phyloP scores from a whole-genome alignment of 2,113 vertebrate genomes.

The Bufo gargarizans region DNA sequence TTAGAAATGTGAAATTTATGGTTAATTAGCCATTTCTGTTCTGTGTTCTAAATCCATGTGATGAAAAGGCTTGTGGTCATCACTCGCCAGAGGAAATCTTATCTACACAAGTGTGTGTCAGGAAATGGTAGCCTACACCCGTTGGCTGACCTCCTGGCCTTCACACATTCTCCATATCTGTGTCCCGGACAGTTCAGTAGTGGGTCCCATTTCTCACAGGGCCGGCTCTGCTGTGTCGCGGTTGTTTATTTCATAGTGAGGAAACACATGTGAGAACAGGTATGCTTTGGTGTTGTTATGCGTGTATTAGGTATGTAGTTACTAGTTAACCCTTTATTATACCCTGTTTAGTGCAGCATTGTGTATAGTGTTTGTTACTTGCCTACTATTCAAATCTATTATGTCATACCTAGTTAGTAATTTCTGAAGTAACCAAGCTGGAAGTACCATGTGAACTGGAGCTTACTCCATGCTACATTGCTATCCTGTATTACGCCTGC shows the following conservation, averaged over 20 bases:
- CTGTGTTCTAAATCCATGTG: not conserved
- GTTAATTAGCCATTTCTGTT: too few relatives aligned
- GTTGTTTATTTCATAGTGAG: not conserved
- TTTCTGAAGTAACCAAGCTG: not conserved
- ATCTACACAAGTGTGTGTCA: conserved; percentile 1
- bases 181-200: not conserved
- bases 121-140: conserved; percentile 15
- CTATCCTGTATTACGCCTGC: too few relatives aligned
- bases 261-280: not conserved
- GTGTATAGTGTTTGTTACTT: too few relatives aligned
- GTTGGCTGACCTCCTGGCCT: not conserved
- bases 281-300: not conserved
- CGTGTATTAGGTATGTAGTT: not conserved
- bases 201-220: not conserved
- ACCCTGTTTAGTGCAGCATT: not conserved
- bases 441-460: not conserved
- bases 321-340: not conserved
- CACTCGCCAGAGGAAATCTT: conserved; percentile 1
- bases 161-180: not conserved
- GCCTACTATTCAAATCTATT: not conserved
- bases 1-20: too few relatives aligned
- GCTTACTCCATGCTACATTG: not conserved
- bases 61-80: not conserved
- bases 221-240: not conserved
- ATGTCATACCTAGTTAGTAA: not conserved